Evolutionary conservation across 1,140 invertebrate species (phyloP), one percentile per base, ranked within the genome.

Genomic region (Drosophila rhopaloa): DNA sequence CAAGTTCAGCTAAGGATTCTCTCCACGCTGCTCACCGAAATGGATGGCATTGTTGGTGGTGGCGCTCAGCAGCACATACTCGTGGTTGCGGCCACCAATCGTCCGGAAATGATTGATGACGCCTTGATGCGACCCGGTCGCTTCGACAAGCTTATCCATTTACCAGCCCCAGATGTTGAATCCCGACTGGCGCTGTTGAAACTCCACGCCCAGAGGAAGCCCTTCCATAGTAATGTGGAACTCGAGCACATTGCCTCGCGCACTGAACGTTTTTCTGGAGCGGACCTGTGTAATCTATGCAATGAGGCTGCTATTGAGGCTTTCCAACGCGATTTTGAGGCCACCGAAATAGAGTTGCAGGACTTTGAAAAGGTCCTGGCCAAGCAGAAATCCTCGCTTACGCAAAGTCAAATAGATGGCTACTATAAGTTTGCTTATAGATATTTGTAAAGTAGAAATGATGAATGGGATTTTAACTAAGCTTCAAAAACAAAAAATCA

Each of bases 41-140:
- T 96, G 93, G 96, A 96, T 93, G 96, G 96, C 13, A 93, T 96
- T 63, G 70, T 91, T 1, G 62, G 72, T 9, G 68, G 55, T 3
- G 92, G 91, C 14, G 59, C 27, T 11, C 48, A 73, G 14, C 62
- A 81, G 56, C 77, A 91, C 29, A 95, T 97, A 2, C 93, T 96
- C 1, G 94, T 96, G n/a, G 93, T 97, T 16, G 96, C 94, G 8
- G 96, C 96, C 9, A 97, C 96, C 16, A 97, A 97, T 92, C 94
- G 96, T 51, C 96, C 96, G 0, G 96, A 97, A 78, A 95, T 95
- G 86, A 94, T 97, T 73, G 97, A 97, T 79, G 92, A 95, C 78
- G 97, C 97, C 0, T 91, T 97, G 9, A 85, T 97, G 27, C 91
- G 96, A 55, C 96, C 96, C 1, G 96, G 96, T 0, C 93, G 97